These are phyloP conservation scores for Cygnus atratus DNA, from an alignment of 2,113 vertebrate species.

Conservation along the genomic window DNA sequence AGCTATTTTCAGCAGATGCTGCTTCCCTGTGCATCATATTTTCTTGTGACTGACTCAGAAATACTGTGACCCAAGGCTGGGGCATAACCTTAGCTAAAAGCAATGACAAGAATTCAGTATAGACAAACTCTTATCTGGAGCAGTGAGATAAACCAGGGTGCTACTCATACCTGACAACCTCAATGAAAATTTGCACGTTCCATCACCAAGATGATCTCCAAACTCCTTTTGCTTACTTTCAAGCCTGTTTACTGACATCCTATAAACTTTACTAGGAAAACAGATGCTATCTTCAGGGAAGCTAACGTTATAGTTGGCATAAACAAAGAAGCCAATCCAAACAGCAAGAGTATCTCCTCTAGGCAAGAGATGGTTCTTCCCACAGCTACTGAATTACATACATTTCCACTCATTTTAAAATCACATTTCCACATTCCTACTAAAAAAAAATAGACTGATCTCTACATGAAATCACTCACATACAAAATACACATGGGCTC, in stretches of 20 bases:
- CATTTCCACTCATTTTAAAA: neutral
- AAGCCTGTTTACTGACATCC: neutral
- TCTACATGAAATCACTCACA: neutral
- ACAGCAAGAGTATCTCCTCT: neutral
- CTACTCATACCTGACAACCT: neutral
- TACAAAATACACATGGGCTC: neutral
- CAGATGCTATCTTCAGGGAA: neutral
- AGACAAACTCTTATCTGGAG: constrained; percentile 38
- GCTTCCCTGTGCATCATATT: constrained; percentile 22
- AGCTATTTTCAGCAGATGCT: constrained; percentile 50
- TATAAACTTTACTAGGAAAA: neutral
- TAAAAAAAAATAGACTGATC: neutral
- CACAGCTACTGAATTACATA: neutral
- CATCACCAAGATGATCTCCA: neutral
- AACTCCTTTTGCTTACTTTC: constrained; percentile 2
- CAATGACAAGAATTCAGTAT: constrained; percentile 47
- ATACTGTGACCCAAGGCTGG: constrained; percentile 31
- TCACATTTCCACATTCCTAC: neutral
- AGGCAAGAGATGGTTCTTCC: neutral
- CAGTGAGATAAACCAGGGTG: neutral
- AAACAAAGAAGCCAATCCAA: neutral
- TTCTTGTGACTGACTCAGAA: constrained; percentile 53
- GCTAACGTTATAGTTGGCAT: neutral
- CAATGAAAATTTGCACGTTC: neutral
- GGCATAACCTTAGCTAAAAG: constrained; percentile 55